These are phyloP conservation scores for Schizopygopsis malacanthus DNA, from an alignment of 2,797 vertebrate species.

Conservation along the genomic window DNA sequence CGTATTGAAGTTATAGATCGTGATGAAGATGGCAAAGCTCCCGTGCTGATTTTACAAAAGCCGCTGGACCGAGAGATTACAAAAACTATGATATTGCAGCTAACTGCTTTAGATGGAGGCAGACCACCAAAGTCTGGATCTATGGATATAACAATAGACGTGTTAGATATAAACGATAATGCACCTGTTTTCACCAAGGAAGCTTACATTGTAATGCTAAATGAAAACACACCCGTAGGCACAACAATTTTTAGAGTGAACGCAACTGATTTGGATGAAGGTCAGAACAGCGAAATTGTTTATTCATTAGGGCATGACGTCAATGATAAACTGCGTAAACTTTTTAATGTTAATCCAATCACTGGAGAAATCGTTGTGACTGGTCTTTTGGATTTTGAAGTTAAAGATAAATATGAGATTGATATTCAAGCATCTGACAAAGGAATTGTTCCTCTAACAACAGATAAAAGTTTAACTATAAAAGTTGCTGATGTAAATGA, in stretches of 20 bases:
- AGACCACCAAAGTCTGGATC: conserved; percentile 76
- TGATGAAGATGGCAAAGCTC: conserved; percentile 67
- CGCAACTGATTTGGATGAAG: conserved; percentile 80
- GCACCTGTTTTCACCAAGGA: conserved; percentile 77
- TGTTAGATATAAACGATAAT: conserved; percentile 83
- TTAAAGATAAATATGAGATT: conserved; percentile 72
- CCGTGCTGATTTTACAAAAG: conserved; percentile 70
- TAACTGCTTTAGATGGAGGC: conserved; percentile 81
- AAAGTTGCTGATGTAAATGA: conserved; percentile 81
- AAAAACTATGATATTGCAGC: conserved; percentile 64
- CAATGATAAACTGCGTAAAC: conserved; percentile 33
- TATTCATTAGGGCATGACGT: conserved; percentile 75
- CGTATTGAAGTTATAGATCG: conserved; percentile 66
- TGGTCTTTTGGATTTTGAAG: conserved; percentile 78
- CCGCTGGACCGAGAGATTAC: conserved; percentile 77
- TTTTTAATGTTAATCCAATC: conserved; percentile 67
- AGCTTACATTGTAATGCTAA: conserved; percentile 68
- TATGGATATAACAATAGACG: conserved; percentile 71
- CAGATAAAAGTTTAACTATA: conserved; percentile 77
- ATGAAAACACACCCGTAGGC: conserved; percentile 74
- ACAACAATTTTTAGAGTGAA: conserved; percentile 74
- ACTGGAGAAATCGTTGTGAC: conserved; percentile 76
- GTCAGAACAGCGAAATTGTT: conserved; percentile 75
- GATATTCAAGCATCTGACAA: conserved; percentile 79
- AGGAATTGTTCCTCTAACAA: conserved; percentile 66